These are phyloP conservation scores for Brachionus calyciflorus DNA, from an alignment of 1,140 invertebrate species.

Conservation along the genomic window DNA sequence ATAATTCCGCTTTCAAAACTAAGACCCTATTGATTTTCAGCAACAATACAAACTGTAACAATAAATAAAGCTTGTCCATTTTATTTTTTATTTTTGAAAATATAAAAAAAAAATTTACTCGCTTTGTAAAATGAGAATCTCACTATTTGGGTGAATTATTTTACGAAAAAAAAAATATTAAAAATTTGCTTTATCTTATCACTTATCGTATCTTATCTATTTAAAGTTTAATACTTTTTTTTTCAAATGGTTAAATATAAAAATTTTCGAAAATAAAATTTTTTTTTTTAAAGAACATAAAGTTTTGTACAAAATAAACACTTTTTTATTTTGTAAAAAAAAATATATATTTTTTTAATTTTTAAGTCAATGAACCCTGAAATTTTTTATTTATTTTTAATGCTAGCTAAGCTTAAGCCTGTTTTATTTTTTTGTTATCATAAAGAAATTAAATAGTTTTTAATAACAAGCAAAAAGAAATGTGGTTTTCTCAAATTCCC, in stretches of 20 bases:
- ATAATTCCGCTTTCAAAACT: too few species aligned
- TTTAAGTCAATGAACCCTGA: slow-evolving; percentile 33
- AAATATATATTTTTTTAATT: not conserved
- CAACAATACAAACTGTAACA: too few species aligned
- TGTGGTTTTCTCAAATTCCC: not conserved
- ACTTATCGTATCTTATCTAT: slow-evolving; percentile 32
- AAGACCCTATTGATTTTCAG: too few species aligned
- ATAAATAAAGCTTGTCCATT: slow-evolving; percentile 23
- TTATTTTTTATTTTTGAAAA: slow-evolving; percentile 2
- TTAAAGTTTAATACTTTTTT: too few species aligned
- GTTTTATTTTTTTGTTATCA: too few species aligned
- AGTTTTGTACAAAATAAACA: too few species aligned
- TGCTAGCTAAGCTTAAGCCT: too few species aligned
- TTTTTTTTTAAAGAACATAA: too few species aligned
- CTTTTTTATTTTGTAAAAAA: not conserved
- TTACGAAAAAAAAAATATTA: slow-evolving; percentile 2
- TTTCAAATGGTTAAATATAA: too few species aligned
- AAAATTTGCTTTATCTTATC: slow-evolving; percentile 25
- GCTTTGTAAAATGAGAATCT: not conserved
- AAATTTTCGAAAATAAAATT: too few species aligned
- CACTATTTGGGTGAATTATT: slow-evolving; percentile 10
- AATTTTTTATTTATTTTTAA: slow-evolving; percentile 6
- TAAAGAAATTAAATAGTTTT: too few species aligned
- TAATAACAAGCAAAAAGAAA: not conserved
- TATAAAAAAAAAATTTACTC: too few species aligned